Conservation (phyloP, 2,113 vertebrate genomes). For the Gorsachius goisagi region DNA sequence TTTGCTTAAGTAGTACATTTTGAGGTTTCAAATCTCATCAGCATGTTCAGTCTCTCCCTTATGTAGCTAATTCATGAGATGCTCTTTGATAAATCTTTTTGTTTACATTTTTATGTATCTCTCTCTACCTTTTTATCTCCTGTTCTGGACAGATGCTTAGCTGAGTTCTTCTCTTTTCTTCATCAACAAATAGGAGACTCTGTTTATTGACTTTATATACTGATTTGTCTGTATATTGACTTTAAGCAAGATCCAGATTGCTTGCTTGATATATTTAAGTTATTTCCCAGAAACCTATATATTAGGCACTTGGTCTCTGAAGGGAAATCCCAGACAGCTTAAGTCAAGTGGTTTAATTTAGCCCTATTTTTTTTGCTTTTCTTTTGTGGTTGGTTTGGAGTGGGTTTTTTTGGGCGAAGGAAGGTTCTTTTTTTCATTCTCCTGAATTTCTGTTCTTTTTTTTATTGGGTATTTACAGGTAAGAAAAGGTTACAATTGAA, state of each 20-base stretch:
- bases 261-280: not conserved
- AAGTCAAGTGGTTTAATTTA: not conserved
- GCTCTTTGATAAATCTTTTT: not conserved
- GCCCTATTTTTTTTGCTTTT: not conserved
- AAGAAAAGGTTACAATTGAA: not conserved
- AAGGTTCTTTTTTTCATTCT: not conserved
- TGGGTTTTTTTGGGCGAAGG: accelerated
- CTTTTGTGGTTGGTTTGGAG: not conserved
- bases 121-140: not conserved
- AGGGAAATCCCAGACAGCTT: not conserved
- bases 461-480: not conserved
- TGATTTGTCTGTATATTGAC: not conserved
- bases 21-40: not conserved
- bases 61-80: not conserved
- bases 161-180: not conserved
- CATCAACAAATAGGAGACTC: not conserved
- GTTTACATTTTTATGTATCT: not conserved
- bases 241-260: not conserved
- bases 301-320: not conserved
- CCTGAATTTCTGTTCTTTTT: not conserved
- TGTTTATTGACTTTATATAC: not conserved
- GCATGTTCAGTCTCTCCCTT: not conserved
- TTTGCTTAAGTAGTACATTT: not conserved
- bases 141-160: not conserved
- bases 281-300: not conserved